Evolutionary conservation across 2,113 vertebrate species (phyloP).

Genomic region (Ceyx cyanopectus): DNA sequence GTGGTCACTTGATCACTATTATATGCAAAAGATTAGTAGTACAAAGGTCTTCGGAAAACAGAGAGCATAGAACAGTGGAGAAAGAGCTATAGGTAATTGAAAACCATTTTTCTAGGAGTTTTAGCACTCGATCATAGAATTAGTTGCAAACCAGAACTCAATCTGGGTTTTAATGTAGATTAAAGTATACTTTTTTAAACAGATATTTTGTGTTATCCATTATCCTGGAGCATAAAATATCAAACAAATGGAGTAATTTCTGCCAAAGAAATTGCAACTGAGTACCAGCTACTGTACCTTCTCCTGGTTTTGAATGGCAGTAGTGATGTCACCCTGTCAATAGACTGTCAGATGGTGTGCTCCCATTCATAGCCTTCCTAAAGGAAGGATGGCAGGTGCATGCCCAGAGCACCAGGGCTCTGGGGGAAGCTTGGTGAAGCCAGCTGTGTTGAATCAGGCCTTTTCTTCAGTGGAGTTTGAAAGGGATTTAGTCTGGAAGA

Average conservation of each 20-base stretch:
- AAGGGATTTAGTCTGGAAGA: constrained; percentile 12
- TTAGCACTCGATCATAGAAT: background rate
- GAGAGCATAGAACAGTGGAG: background rate
- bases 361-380: background rate
- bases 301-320: background rate
- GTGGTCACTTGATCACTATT: background rate
- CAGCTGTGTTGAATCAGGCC: constrained; percentile 55
- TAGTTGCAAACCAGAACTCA: background rate
- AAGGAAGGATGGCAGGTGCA: constrained; percentile 23
- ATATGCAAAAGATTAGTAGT: background rate
- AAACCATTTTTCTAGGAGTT: background rate
- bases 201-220: background rate
- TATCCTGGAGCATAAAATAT: background rate
- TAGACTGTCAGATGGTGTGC: background rate
- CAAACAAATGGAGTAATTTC: background rate
- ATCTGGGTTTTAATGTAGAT: background rate
- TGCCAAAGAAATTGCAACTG: background rate
- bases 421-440: background rate
- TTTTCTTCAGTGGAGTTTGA: constrained; percentile 23
- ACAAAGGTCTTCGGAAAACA: background rate
- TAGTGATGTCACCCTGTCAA: background rate
- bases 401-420: background rate
- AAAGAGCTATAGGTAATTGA: background rate
- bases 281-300: background rate
- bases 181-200: background rate